Evolutionary conservation across 2,113 vertebrate genomes (phyloP), one percentile per base, ranked within the genome.

Genomic region (Spheniscus mendiculus): DNA sequence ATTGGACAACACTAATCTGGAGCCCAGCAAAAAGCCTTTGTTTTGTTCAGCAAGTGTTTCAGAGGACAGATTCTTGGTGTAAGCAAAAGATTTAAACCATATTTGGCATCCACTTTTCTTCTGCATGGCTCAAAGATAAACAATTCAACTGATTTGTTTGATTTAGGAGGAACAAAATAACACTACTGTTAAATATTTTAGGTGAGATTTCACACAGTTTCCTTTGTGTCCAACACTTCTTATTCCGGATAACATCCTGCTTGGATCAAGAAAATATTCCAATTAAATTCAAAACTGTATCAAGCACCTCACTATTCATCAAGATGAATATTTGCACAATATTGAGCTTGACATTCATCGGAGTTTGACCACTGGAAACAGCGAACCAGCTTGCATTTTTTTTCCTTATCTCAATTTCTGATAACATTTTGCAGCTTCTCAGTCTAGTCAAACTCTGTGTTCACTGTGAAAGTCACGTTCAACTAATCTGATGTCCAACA

Each of bases 91-190:
- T 11, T 73, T 73, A 74, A 65, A 86, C 49, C 34, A 4, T 38
- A 42, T 94, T 65, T 77, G 69, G 87, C 86, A 62, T 10, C 25
- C 5, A 6, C 27, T 52, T 69, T 11, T 67, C 50, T 81, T 77
- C 74, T 65, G 40, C 44, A 0, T 8, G 45, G 42, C 30, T 67
- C 62, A 14, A 62, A 58, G 87, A 53, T 83, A 90, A 95, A 94
- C 82, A 70, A 5, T 1, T 29, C 40, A 9, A 16, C 49, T 10
- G 21, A 9, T 77, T 47, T 86, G 93, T 96, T 97, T 92, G 90
- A 29, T 26, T 93, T 56, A 83, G 79, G 29, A 55, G 87, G 95
- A 81, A 92, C 49, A 65, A 90, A 87, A 10, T 66, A 62, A 38
- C 87, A 59, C 74, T 32, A n/a, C 25, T 36, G 61, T 17, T 90